These are phyloP conservation scores for Chydorus sphaericus DNA, from an alignment of 2,888 invertebrate genomes.

Conservation along the genomic window DNA sequence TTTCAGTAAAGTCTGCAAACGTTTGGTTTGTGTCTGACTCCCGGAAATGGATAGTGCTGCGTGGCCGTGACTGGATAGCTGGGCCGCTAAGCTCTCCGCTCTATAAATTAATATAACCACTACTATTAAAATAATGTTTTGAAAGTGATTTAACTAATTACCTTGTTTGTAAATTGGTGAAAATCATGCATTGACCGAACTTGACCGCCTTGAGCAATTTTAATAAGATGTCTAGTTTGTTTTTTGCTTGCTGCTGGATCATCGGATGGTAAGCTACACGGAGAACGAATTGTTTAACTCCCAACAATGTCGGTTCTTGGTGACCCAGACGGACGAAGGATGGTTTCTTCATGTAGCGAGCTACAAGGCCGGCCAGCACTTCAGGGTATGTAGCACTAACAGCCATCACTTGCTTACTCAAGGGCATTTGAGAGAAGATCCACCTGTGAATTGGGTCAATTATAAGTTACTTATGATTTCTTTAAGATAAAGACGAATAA, in stretches of 20 bases:
- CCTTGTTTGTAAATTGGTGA: constrained; percentile 70
- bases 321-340: constrained; percentile 48
- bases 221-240: constrained; percentile 47
- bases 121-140: constrained; percentile 8
- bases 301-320: constrained; percentile 48
- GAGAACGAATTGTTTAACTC: constrained; percentile 59
- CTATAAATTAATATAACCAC: constrained; percentile 30
- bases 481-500: background rate
- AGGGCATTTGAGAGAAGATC: constrained; percentile 56
- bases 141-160: no score
- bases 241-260: constrained; percentile 23
- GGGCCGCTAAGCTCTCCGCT: constrained; percentile 37
- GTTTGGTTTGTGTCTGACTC: constrained; percentile 57
- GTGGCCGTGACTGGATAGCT: constrained; percentile 53
- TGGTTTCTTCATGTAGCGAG: constrained; percentile 61
- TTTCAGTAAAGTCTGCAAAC: constrained; percentile 57
- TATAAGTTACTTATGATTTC: background rate
- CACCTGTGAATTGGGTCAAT: constrained; percentile 39
- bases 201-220: constrained; percentile 51
- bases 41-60: constrained; percentile 62
- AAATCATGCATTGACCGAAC: constrained; percentile 83
- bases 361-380: constrained; percentile 50
- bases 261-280: constrained; percentile 27
- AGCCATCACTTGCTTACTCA: constrained; percentile 73
- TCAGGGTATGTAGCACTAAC: constrained; percentile 86